Evolutionary conservation across 2,888 invertebrate species (phyloP).

Genomic region (Rhodophaea formosa): DNA sequence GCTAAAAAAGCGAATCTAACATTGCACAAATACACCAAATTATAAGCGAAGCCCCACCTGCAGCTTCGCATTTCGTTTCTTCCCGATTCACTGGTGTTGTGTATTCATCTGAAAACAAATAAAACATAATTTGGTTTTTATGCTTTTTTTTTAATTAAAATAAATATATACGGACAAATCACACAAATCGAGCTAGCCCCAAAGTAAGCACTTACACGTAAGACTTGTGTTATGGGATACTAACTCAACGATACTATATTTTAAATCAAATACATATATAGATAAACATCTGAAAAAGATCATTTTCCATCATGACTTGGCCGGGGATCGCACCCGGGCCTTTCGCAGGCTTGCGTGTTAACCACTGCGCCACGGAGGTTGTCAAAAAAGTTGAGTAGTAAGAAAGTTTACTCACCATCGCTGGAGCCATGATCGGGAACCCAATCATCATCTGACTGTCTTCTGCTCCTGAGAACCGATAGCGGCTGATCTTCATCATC

Average conservation of each 20-base stretch:
- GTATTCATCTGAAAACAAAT: neutral
- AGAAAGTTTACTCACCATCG: constrained; percentile 20
- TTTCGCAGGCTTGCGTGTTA: no score
- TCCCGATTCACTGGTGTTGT: neutral
- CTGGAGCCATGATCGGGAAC: constrained; percentile 6
- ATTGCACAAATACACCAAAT: neutral
- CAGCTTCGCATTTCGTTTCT: neutral
- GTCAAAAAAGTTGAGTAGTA: neutral
- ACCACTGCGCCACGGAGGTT: no score
- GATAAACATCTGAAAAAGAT: no score
- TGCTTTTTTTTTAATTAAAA: no score
- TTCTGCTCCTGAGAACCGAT: constrained; percentile 10
- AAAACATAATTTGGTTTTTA: neutral
- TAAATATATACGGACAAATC: neutral
- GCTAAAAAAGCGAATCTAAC: neutral
- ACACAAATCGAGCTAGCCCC: no score
- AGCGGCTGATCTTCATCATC: constrained; percentile 31
- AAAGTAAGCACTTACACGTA: no score
- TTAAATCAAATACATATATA: no score
- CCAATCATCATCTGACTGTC: constrained; percentile 20
- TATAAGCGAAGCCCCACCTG: neutral
- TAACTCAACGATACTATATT: no score
- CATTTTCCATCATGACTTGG: no score
- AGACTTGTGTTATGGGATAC: no score
- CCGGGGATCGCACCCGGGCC: no score